These are phyloP conservation scores for Hemiscyllium ocellatum DNA, from an alignment of 2,113 vertebrate genomes.

Conservation along the genomic window DNA sequence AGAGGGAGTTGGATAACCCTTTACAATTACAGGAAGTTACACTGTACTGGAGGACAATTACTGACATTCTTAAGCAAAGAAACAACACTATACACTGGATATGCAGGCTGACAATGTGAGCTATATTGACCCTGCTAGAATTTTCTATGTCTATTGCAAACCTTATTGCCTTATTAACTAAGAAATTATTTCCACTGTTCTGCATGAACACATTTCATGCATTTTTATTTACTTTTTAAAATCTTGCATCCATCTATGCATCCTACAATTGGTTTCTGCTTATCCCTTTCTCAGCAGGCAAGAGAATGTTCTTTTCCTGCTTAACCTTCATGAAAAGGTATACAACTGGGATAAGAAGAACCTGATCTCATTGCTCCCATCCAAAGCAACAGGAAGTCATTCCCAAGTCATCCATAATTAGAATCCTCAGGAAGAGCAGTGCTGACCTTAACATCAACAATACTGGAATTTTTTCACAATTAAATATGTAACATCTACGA, in stretches of 20 bases:
- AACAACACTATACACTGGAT: not conserved
- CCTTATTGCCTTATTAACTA: not conserved
- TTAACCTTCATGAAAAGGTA: slow-evolving; percentile 40
- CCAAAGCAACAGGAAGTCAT: slow-evolving; percentile 35
- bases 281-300: slow-evolving; percentile 38
- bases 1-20: not conserved
- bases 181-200: not conserved
- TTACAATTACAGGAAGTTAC: slow-evolving; percentile 16
- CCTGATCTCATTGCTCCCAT: not conserved
- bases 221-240: not conserved
- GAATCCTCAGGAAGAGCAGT: not conserved
- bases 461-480: not conserved
- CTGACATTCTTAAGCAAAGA: too few species aligned
- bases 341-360: slow-evolving; percentile 42
- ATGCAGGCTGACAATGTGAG: not conserved
- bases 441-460: not conserved
- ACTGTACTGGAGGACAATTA: not conserved
- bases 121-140: not conserved
- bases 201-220: not conserved
- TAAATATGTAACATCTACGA: not conserved
- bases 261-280: slow-evolving; percentile 41
- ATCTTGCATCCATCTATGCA: not conserved
- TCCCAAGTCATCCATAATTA: slow-evolving; percentile 36
- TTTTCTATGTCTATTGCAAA: not conserved
- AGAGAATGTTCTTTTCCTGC: slow-evolving; percentile 44